Evolutionary conservation across 2,113 vertebrate genomes (phyloP), one percentile per base, ranked within the genome.

Genomic region (Emydocephalus ijimae): DNA sequence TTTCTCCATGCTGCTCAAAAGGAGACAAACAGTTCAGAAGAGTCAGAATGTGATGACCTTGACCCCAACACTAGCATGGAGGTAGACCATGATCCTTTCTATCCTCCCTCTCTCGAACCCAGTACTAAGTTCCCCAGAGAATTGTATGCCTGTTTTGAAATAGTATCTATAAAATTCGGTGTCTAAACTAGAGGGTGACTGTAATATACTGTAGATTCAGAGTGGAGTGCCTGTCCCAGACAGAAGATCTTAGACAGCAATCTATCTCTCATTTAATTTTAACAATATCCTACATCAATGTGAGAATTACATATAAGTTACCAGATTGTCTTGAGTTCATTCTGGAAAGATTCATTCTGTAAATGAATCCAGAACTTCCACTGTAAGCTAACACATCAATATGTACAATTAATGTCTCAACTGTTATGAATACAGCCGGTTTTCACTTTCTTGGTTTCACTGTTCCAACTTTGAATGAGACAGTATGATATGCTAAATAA

Each of bases 11-110:
- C 98, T 98, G 97, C 97, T 97, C 96, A 95, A 96, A 97, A 99
- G 99, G 99, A 99, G 96, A 98, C 98, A 96, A 98, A 99, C 98
- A 99, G 98, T 94, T 99, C 99, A 94, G 99, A 99, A 96, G 99
- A 99, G 96, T 99, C 99, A 52, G 99, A 99, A 96, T 99, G 99
- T 96, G 99, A 99, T 95, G 99, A 99, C 97, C 97, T 99, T 96
- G 99, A 99, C 96, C 98, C 98, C 97, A 99, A 99, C 98, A 98
- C 98, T 95, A 99, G 99, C 96, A 99, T 99, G 99, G 99, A 99
- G 99, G 99, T 99, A 99, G 96, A 96, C 95, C 93, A 97, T 96
- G 95, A 94, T 96, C 94, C 90, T 97, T 97, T 94, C 97, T 94
- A 88, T 95, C 59, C 95, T 94, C 94, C 94, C 93, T 87, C 11